These are phyloP conservation scores for Idaea aversata DNA, from an alignment of 2,888 invertebrate species.

Conservation along the genomic window DNA sequence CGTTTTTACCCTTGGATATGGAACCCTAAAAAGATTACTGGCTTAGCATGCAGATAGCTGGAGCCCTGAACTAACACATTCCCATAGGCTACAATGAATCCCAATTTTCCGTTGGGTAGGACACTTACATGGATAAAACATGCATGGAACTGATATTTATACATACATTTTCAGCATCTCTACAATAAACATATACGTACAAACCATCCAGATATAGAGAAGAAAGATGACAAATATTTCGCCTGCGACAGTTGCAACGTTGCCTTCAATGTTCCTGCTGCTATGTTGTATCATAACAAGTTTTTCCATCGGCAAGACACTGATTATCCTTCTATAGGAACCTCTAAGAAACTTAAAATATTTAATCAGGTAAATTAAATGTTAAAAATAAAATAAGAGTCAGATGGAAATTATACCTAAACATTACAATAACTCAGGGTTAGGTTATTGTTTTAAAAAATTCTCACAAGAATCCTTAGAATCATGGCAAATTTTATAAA, in stretches of 20 bases:
- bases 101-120: background rate
- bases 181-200: slow-evolving; percentile 79
- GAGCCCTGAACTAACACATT: background rate
- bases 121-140: too few relatives aligned
- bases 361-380: slow-evolving; percentile 49
- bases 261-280: slow-evolving; percentile 76
- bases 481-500: too few relatives aligned
- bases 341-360: slow-evolving; percentile 64
- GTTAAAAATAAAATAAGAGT: background rate
- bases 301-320: slow-evolving; percentile 70
- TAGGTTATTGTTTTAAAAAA: too few relatives aligned
- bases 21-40: too few relatives aligned
- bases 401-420: background rate
- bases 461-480: too few relatives aligned
- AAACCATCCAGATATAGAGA: slow-evolving; percentile 56
- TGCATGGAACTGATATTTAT: background rate
- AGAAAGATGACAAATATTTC: slow-evolving; percentile 43
- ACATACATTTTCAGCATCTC: slow-evolving; percentile 66
- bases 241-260: slow-evolving; percentile 80
- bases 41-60: too few relatives aligned
- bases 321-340: slow-evolving; percentile 61
- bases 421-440: too few relatives aligned
- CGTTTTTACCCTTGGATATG: too few relatives aligned
- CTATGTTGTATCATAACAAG: slow-evolving; percentile 80
- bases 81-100: background rate